Evolutionary conservation across 1,140 invertebrate species (phyloP), one percentile per base, ranked within the genome.

Genomic region (Galendromus occidentalis): DNA sequence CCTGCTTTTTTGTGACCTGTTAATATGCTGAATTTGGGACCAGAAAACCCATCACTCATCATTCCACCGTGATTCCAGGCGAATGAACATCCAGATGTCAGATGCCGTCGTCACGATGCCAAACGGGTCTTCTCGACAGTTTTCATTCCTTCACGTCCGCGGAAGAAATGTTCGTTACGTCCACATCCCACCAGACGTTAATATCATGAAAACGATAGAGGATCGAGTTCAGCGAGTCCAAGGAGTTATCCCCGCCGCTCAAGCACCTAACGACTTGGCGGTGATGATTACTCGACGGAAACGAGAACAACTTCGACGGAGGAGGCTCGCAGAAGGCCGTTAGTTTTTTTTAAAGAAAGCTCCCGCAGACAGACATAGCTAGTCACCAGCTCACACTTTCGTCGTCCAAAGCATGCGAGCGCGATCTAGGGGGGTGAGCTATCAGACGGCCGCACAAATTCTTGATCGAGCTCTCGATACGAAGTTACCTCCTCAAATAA

Each of bases 11-110:
- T n/a, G n/a, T n/a, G n/a, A n/a, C n/a, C n/a, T n/a, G n/a, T n/a
- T n/a, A n/a, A n/a, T n/a, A n/a, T n/a, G n/a, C n/a, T n/a, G n/a
- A n/a, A n/a, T n/a, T n/a, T n/a, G n/a, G n/a, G n/a, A n/a, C n/a
- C n/a, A n/a, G n/a, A n/a, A n/a, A n/a, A n/a, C n/a, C n/a, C n/a
- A n/a, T n/a, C n/a, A n/a, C n/a, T n/a, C n/a, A n/a, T n/a, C n/a
- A n/a, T 68, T 55, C 66, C 69, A 71, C 72, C 66, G 17, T 4
- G 17, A 29, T 77, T 76, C 41, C 72, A 84, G 82, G 66, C 82
- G 72, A 70, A 85, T 85, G 84, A 84, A 84, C 70, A 72, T 85
- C 42, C 74, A 77, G n/a, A 79, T 85, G 76, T 73, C 70, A 63
- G 76, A 84, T 71, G 82, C 81, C 55, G 72, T 80, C 17, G 82